These are phyloP conservation scores for Eubasilissa splendida DNA, from an alignment of 2,888 invertebrate species.

Conservation along the genomic window DNA sequence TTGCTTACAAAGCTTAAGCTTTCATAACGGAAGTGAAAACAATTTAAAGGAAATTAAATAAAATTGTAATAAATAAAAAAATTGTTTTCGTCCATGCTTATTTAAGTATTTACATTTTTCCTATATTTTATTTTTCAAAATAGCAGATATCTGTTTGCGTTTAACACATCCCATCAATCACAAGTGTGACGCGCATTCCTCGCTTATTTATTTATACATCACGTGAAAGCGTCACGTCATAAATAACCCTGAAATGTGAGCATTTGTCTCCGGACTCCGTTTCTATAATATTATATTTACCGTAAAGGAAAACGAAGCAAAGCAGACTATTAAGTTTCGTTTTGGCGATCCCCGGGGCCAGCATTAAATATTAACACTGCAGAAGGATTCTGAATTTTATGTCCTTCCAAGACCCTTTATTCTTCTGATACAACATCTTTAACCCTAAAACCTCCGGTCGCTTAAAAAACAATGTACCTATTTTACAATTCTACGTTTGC, in stretches of 20 bases:
- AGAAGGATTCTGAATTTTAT: not conserved
- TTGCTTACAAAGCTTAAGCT: too few species aligned
- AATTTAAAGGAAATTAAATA: too few species aligned
- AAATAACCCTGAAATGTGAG: slow-evolving; percentile 14
- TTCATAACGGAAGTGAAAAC: too few species aligned
- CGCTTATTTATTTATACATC: slow-evolving; percentile 8
- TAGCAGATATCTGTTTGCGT: not conserved
- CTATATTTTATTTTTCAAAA: too few species aligned
- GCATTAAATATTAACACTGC: slow-evolving; percentile 20
- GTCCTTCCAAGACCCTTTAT: slow-evolving; percentile 12
- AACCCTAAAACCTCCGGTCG: too few species aligned
- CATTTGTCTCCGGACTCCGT: slow-evolving; percentile 10
- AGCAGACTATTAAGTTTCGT: slow-evolving; percentile 14
- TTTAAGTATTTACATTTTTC: too few species aligned
- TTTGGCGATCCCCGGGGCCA: not conserved
- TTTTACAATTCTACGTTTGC: too few species aligned
- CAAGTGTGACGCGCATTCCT: not conserved
- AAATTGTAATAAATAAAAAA: too few species aligned
- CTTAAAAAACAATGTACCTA: too few species aligned
- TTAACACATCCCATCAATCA: not conserved
- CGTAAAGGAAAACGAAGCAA: not conserved
- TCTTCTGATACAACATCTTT: not conserved
- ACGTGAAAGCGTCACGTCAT: not conserved
- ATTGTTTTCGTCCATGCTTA: too few species aligned
- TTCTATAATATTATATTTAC: slow-evolving; percentile 12